These are phyloP conservation scores for Upupa epops DNA, from an alignment of 2,113 vertebrate genomes.

Conservation along the genomic window DNA sequence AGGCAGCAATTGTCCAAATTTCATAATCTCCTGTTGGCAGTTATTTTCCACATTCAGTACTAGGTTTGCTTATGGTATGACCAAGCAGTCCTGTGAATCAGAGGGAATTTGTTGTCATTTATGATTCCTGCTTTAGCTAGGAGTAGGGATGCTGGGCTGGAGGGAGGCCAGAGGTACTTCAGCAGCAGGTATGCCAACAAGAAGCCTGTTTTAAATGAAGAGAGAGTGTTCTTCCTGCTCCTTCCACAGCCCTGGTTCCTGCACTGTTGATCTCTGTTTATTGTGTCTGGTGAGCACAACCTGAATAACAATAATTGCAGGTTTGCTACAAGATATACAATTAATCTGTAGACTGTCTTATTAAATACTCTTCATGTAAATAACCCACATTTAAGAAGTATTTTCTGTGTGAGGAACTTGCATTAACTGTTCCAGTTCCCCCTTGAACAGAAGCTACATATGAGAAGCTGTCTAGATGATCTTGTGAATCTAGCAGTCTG, in stretches of 20 bases:
- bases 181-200: background rate
- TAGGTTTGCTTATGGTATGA: background rate
- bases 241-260: background rate
- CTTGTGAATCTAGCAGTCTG: background rate
- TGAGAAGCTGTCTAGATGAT: background rate
- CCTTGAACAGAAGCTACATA: background rate
- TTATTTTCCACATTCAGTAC: background rate
- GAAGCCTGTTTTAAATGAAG: background rate
- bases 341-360: background rate
- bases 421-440: background rate
- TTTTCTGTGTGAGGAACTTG: background rate
- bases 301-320: background rate
- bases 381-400: background rate
- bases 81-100: background rate
- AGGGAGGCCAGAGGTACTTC: background rate
- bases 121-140: background rate
- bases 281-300: background rate
- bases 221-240: background rate
- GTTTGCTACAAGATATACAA: background rate
- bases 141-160: background rate
- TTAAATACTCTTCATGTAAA: background rate
- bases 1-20: background rate
- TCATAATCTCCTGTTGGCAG: background rate
- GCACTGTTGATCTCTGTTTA: background rate
- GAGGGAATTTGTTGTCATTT: background rate